Conservation (phyloP, 2,113 vertebrate species). For the Capricornis sumatraensis region DNA sequence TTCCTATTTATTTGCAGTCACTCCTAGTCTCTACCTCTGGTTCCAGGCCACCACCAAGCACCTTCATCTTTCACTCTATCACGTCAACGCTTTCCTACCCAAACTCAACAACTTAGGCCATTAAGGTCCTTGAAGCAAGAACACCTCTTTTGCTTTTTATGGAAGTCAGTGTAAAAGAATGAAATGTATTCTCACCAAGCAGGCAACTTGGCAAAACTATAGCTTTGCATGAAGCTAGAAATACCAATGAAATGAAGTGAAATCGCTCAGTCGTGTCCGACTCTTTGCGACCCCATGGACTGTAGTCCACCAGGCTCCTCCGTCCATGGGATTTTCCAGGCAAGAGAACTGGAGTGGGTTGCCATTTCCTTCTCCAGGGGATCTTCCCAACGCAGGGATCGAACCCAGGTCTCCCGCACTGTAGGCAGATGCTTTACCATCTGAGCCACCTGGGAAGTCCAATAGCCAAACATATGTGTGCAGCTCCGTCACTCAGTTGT, state of each 20-base stretch:
- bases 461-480: not conserved
- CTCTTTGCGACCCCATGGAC: no score
- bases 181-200: slow-evolving; percentile 37
- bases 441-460: no score
- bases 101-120: not conserved
- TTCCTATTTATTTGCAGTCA: not conserved
- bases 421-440: no score
- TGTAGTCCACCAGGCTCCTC: no score
- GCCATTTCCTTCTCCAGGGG: no score
- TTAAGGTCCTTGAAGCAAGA: slow-evolving; percentile 39
- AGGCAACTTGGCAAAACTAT: not conserved
- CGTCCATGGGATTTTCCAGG: no score
- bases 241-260: not conserved
- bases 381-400: no score
- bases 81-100: not conserved
- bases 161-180: slow-evolving; percentile 29
- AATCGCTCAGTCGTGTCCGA: rapidly evolving
- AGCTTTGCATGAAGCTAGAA: slow-evolving; percentile 15
- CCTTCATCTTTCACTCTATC: not conserved
- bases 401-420: rapidly evolving
- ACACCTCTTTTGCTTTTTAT: slow-evolving; percentile 1
- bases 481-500: not conserved
- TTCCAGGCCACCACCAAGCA: not conserved
- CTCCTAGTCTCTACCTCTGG: not conserved
- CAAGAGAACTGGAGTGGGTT: no score